Percentiles rank a stretch among this genome's conserved stretches.
These are phyloP conservation scores for Chaetura pelagica DNA, from an alignment of 2,113 vertebrate genomes.

Conservation along the genomic window DNA sequence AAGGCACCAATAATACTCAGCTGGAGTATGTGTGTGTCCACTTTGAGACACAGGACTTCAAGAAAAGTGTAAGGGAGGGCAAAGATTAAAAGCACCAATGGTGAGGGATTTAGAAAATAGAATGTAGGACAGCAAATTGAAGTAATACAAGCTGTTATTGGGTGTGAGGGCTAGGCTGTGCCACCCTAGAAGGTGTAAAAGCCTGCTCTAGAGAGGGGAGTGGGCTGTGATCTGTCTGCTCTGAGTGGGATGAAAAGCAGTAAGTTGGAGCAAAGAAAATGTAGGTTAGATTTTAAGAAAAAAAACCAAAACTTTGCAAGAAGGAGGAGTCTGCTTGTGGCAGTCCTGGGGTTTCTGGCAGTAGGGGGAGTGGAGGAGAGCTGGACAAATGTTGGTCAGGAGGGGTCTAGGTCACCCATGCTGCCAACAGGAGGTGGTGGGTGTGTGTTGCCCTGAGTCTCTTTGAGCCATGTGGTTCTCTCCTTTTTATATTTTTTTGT, in stretches of 20 bases:
- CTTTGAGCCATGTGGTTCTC: background rate
- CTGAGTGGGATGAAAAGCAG: background rate
- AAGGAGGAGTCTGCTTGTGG: background rate
- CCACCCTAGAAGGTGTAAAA: background rate
- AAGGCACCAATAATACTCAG: background rate
- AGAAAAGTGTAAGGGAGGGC: background rate
- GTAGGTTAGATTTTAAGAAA: background rate
- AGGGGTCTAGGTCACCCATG: background rate
- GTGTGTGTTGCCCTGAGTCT: rapidly evolving
- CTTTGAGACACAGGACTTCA: background rate
- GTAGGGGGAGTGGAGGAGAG: background rate
- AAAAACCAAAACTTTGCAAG: background rate
- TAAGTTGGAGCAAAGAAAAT: background rate
- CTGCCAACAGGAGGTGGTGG: background rate
- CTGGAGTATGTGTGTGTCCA: background rate
- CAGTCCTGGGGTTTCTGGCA: background rate
- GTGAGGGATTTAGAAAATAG: background rate
- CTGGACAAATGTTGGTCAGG: background rate
- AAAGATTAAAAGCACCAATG: background rate
- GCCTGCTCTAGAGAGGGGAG: background rate
- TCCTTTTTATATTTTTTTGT: background rate
- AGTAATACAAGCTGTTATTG: background rate
- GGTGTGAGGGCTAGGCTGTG: background rate
- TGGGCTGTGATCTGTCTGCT: background rate
- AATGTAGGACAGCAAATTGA: background rate